A percentile compares a stretch with the other conserved stretches of the same genome.
Evolutionary conservation across 1,140 invertebrate species (phyloP).

Genomic region (Drosophila leontia): DNA sequence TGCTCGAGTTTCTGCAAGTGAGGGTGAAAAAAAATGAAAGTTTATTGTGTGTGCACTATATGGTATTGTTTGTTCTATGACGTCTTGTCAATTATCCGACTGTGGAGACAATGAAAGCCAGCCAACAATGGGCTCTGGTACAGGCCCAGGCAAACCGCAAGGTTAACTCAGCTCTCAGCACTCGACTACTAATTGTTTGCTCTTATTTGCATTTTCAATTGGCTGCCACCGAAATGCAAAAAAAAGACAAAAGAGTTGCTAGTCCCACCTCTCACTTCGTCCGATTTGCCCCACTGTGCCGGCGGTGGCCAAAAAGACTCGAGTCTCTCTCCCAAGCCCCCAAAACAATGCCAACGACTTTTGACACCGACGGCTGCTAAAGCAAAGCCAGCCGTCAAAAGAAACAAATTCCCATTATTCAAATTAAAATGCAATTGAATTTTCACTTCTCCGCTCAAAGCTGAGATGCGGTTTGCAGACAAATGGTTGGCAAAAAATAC

Average conservation of each 20-base stretch:
- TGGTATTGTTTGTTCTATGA: constrained; percentile 71
- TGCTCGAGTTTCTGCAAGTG: constrained; percentile 93
- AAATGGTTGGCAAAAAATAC: constrained; percentile 33
- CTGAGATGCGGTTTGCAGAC: constrained; percentile 46
- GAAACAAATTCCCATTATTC: constrained; percentile 77
- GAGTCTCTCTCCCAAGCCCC: constrained; percentile 33
- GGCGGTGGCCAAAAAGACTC: constrained; percentile 32
- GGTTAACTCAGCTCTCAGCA: constrained; percentile 59
- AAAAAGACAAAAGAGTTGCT: constrained; percentile 26
- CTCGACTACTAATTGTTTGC: constrained; percentile 40
- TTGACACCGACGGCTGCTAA: constrained; percentile 61
- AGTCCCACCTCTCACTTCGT: constrained; percentile 36
- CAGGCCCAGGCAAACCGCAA: constrained; percentile 60
- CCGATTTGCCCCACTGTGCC: constrained; percentile 44
- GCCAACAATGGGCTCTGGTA: constrained; percentile 68
- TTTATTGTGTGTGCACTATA: constrained; percentile 50
- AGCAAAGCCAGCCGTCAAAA: constrained; percentile 58
- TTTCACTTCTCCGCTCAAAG: constrained; percentile 69
- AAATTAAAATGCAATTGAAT: constrained; percentile 81
- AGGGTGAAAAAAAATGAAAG: constrained; percentile 59
- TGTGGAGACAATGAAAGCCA: constrained; percentile 68
- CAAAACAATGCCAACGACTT: constrained; percentile 66
- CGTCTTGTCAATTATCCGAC: constrained; percentile 46
- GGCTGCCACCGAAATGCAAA: constrained; percentile 24
- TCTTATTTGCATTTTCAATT: constrained; percentile 68